Evolutionary conservation across 2,888 invertebrate species (phyloP), one percentile per base, ranked within the genome.

Genomic region (Eupithecia vulgata): DNA sequence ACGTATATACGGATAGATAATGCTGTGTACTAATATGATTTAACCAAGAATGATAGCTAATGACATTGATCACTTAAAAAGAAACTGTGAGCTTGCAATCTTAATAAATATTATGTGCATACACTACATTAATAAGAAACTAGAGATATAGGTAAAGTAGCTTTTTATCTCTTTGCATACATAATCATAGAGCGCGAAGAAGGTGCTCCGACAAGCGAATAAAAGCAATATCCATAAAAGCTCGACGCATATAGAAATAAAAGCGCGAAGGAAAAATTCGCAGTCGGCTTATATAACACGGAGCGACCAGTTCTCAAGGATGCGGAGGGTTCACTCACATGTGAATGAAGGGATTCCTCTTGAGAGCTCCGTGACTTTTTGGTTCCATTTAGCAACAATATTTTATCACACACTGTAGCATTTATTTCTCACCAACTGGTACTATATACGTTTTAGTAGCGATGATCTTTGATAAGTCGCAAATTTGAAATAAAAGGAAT

Each of bases 311-410:
- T 90, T 91, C 86, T 89, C 91, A 91, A 92, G 92, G 92, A 91
- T 91, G 88, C 87, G 77, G 84, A 81, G 84, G 87, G 91, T 93
- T 93, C 92, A 93, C 85, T 92, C 92, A 92, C 92, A 87, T 87
- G 87, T 92, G 90, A 93, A 92, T 92, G 91, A 92, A 92, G 89
- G 37, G 65, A 40, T 61, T 68, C 40, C 52, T 64, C 67, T 45
- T n/a, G 15, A 65, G 35, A 68, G 68, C 59, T 68, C 48, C 17
- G 17, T 17, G 30, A 61, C 30, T 61, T 34, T 34, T 61, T 34
- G 34, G 57, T 57, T 57, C 5, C 34, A 61, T 61, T 61, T 30
- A 25, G 15, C 34, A 34, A 6, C 7, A 4, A 15, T 34, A 17
- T 17, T 34, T 61, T 17, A 61, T 34, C 17, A 13, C 4, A 59